Evolutionary conservation across 1,140 invertebrate species (phyloP).

Genomic region (Dufourea novaeangliae): DNA sequence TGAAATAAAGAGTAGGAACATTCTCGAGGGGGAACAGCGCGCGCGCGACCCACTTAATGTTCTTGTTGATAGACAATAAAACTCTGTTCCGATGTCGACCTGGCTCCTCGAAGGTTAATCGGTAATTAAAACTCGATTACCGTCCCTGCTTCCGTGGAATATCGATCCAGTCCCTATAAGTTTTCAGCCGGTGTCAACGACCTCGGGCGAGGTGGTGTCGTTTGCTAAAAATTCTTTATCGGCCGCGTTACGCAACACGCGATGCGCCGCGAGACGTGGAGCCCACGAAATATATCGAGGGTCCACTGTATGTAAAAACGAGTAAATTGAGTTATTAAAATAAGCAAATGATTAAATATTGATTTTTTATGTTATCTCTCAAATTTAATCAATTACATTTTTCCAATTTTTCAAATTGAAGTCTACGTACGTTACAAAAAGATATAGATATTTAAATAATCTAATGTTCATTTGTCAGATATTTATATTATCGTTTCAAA

Average conservation of each 20-base stretch:
- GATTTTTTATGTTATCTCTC: no score
- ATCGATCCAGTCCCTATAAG: constrained; percentile 30
- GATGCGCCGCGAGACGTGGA: no score
- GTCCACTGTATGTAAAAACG: no score
- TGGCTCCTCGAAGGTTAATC: constrained; percentile 28
- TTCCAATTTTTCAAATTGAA: no score
- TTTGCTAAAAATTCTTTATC: constrained; percentile 18
- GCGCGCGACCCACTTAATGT: constrained; percentile 27
- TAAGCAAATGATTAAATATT: no score
- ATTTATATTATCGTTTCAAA: no score
- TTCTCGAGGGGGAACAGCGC: constrained; percentile 8
- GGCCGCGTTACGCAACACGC: background rate
- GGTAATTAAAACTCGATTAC: constrained; percentile 38
- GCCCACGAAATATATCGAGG: no score
- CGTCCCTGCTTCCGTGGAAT: constrained; percentile 13
- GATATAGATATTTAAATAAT: no score
- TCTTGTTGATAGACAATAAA: constrained; percentile 40
- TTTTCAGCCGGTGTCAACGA: background rate
- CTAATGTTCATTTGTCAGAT: no score
- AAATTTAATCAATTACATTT: no score
- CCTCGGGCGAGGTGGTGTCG: background rate
- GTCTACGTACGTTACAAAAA: no score
- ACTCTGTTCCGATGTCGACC: background rate
- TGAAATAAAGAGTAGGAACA: constrained; percentile 31
- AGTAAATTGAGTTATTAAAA: no score